These are phyloP conservation scores for Drusus annulatus DNA, from an alignment of 1,140 invertebrate genomes.

Conservation along the genomic window DNA sequence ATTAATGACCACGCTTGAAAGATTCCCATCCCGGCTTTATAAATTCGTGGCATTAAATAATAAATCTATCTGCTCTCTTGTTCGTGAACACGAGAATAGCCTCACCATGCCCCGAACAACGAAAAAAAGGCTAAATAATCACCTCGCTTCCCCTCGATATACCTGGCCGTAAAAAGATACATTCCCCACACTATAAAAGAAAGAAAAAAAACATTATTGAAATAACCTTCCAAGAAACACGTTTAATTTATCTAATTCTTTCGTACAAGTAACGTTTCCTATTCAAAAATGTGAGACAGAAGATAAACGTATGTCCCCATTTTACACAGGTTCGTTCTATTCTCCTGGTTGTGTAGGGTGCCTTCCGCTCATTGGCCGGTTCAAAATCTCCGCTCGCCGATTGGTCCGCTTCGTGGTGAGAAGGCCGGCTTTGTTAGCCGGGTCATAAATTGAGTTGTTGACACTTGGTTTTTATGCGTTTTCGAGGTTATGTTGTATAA, in stretches of 20 bases:
- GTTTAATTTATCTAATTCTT: background rate
- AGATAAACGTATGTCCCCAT: background rate
- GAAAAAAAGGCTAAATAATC: constrained; percentile 27
- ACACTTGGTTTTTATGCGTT: constrained; percentile 23
- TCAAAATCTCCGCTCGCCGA: background rate
- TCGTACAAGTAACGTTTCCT: background rate
- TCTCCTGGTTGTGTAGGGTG: background rate
- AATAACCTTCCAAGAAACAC: background rate
- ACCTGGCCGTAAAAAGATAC: constrained; percentile 26
- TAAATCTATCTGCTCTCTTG: constrained; percentile 11
- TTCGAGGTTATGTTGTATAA: constrained; percentile 31
- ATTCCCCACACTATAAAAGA: constrained; percentile 15
- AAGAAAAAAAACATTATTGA: background rate
- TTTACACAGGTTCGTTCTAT: background rate
- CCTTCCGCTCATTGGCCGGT: background rate
- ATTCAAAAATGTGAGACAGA: no score
- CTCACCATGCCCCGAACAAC: constrained; percentile 2
- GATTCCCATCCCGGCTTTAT: constrained; percentile 20
- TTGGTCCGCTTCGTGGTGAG: background rate
- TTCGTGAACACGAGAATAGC: constrained; percentile 10
- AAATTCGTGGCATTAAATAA: constrained; percentile 19
- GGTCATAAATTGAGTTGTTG: constrained; percentile 37
- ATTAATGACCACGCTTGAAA: background rate
- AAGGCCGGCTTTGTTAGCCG: constrained; percentile 13
- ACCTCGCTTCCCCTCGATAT: background rate